Evolutionary conservation across 2,113 vertebrate species (phyloP), one percentile per base, ranked within the genome.

Genomic region (Epinephelus fuscoguttatus): DNA sequence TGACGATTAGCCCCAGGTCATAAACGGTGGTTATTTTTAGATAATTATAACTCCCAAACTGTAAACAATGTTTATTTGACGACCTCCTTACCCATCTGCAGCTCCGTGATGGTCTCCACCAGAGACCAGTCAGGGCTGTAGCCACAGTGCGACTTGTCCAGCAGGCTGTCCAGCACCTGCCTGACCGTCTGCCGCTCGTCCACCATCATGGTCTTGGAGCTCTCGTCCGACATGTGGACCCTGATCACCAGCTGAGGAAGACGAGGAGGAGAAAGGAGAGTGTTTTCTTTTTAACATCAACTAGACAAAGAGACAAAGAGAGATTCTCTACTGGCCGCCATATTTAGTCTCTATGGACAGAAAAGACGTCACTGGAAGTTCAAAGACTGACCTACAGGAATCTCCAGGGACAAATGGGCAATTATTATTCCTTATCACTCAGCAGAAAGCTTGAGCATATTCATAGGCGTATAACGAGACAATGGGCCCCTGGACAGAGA

Each of bases 181-280:
- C 97, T 95, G 85, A 99, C 98, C 0, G 97, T 97, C 91, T 99
- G 98, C 71, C 98, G 95, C 95, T 99, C 98, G 33, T 99, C 98
- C 89, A 99, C 98, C 98, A 99, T 99, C 98, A 99, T 99, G 30
- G 98, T 99, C 95, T 99, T 99, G 78, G 98, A 99, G 93, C 98
- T 99, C 92, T 99, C 98, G 59, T 99, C 98, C 6, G 98, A 98
- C 97, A 99, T 98, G 91, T 99, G 98, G 68, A 99, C 97, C 90
- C 98, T 93, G 90, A 99, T 99, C 85, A 99, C 98, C 94, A 99
- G 93, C 98, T 99, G 86, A 79, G 57, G 15, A 89, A 64, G 15
- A 90, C 63, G 83, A 81, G 77, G 7, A 80, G 10, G 12, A 49
- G 23, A 50, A 63, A 37, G 30, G 18, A 49, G 4, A 30, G n/a